These are phyloP conservation scores for Limonius californicus DNA, from an alignment of 1,140 invertebrate species.

Conservation along the genomic window DNA sequence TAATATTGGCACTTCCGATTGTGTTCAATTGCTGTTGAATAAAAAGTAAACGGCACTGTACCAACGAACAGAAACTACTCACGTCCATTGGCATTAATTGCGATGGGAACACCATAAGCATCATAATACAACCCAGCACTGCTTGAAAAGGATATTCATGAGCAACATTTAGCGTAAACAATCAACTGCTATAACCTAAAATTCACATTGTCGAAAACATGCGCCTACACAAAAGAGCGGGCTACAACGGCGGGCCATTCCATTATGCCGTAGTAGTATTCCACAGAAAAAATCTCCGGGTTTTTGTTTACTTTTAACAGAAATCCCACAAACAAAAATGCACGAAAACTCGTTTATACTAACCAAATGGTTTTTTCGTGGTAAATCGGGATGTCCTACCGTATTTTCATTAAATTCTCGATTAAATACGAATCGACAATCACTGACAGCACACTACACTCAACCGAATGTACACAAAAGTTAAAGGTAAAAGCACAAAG, in stretches of 20 bases:
- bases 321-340: conserved; percentile 31
- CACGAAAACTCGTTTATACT: conserved; percentile 35
- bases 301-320: conserved; percentile 41
- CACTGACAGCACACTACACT: conserved; percentile 45
- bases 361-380: conserved; percentile 34
- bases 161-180: no score
- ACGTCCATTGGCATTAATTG: no score
- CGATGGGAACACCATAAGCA: no score
- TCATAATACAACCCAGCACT: no score
- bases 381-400: conserved; percentile 36
- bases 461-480: conserved; percentile 47
- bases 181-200: conserved; percentile 9
- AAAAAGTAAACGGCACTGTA: no score
- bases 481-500: conserved; percentile 38
- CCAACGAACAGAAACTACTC: no score
- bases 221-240: conserved; percentile 43
- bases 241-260: conserved; percentile 40
- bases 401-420: conserved; percentile 41
- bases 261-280: conserved; percentile 29
- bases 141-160: no score
- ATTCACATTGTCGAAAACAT: conserved; percentile 18
- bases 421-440: conserved; percentile 36
- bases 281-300: conserved; percentile 21
- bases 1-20: no score
- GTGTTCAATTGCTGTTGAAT: no score